A percentile compares a stretch with the other conserved stretches of the same genome.
Evolutionary conservation across 2,888 invertebrate genomes (phyloP).

Genomic region (Trachelus iudaicus): DNA sequence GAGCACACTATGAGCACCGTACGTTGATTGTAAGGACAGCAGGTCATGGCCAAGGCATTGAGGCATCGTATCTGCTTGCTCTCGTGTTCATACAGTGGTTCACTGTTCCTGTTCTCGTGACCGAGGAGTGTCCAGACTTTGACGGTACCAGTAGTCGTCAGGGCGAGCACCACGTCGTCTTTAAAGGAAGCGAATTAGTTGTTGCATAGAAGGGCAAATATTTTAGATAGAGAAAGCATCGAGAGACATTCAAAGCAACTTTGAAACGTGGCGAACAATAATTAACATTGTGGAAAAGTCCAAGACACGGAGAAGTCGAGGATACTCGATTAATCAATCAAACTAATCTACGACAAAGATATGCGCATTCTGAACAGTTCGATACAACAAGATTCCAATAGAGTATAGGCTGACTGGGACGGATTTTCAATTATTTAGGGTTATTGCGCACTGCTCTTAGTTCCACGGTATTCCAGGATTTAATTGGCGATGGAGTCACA

Average conservation of each 20-base stretch:
- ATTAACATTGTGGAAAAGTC: too few species aligned
- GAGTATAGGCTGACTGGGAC: too few species aligned
- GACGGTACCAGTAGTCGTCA: constrained; percentile 95
- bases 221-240: background rate
- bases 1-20: constrained; percentile 97
- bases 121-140: constrained; percentile 97
- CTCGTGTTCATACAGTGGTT: constrained; percentile 95
- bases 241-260: constrained; percentile 16
- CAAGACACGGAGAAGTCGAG: too few species aligned
- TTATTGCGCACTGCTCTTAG: too few species aligned
- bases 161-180: constrained; percentile 95
- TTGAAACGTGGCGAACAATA: too few species aligned
- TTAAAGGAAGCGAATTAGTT: constrained; percentile 64
- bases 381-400: too few species aligned
- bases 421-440: too few species aligned
- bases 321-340: too few species aligned
- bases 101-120: constrained; percentile 86
- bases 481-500: too few species aligned
- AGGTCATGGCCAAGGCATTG: constrained; percentile 92
- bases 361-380: too few species aligned
- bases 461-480: too few species aligned
- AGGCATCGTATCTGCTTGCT: constrained; percentile 96
- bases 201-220: constrained; percentile 17
- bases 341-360: too few species aligned
- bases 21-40: constrained; percentile 95